Evolutionary conservation across 2,797 vertebrate genomes (phyloP), one percentile per base, ranked within the genome.

Genomic region (Coregonus suidteri): DNA sequence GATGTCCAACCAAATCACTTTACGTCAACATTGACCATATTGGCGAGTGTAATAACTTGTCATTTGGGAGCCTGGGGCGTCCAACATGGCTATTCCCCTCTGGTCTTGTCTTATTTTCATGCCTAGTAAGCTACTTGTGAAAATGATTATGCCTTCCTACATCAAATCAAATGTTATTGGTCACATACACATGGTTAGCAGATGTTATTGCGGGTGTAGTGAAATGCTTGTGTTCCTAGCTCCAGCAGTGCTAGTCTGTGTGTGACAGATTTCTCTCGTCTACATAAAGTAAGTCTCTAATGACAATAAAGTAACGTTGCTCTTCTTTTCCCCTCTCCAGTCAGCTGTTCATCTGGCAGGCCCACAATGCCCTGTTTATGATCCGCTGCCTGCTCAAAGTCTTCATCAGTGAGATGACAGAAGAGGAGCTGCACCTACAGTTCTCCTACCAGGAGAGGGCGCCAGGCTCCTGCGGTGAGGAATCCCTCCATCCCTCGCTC

Each of bases 261-360:
- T 30, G 6, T 34, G 66, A 34, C 6, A 16, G 59, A 30, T 64
- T 64, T 64, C 2, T 59, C 6, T 59, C 37, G 3, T 15, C 15
- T 16, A 15, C 31, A 14, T 2, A 14, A 16, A 6, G 66, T 67
- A 16, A 6, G 66, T 67, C 31, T 67, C 13, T 20, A 34, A 34
- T 15, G 7, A 11, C 65, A 66, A 31, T 14, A 30, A 34, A 16
- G 41, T 71, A 47, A 34, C 11, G 31, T 30, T n/a, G 7, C 35
- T 74, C 2, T 83, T 81, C 47, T 76, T 88, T 6, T 90, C 68
- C 88, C 86, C 87, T 87, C 91, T 84, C 13, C 85, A 99, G 98
- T 93, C 98, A 99, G 90, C 93, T 99, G 87, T 99, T 99, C 81
- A 99, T 99, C 87, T 99, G 97, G 98, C 98, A 99, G 89, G 97